A percentile compares a stretch with the other conserved stretches of the same genome.
These are phyloP conservation scores for Drosophila bocki DNA, from an alignment of 1,140 invertebrate species.

Conservation along the genomic window DNA sequence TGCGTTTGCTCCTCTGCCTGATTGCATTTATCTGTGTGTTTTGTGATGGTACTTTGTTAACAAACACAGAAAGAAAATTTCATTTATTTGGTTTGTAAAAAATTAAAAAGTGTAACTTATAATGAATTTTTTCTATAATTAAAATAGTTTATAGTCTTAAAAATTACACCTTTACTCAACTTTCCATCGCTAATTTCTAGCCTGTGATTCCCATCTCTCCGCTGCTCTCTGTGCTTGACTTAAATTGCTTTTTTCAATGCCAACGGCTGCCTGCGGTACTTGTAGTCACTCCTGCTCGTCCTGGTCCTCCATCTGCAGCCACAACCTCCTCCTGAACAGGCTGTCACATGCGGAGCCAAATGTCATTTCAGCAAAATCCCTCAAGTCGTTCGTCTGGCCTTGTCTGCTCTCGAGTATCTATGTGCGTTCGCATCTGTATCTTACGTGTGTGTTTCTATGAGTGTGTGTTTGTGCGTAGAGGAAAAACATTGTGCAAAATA, in stretches of 20 bases:
- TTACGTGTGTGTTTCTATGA: neutral
- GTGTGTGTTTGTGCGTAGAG: constrained; percentile 34
- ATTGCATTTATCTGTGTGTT: constrained; percentile 48
- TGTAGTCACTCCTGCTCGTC: constrained; percentile 10
- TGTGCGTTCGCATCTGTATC: constrained; percentile 18
- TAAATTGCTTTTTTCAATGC: constrained; percentile 83
- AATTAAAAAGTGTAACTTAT: no score
- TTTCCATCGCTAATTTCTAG: constrained; percentile 12
- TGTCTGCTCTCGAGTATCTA: constrained; percentile 28
- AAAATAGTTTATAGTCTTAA: neutral
- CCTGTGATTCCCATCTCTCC: constrained; percentile 9
- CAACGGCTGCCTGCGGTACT: constrained; percentile 54
- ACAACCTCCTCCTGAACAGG: constrained; percentile 28
- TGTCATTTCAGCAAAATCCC: constrained; percentile 84
- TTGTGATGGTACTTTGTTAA: constrained; percentile 13
- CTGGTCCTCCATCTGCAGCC: constrained; percentile 12
- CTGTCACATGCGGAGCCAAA: constrained; percentile 83
- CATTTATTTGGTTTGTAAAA: no score
- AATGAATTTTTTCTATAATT: neutral
- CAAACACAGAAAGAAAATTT: no score
- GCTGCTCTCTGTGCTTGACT: constrained; percentile 63
- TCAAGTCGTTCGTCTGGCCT: constrained; percentile 80
- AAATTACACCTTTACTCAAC: neutral
- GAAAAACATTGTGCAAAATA: constrained; percentile 73
- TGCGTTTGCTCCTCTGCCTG: constrained; percentile 48